A percentile compares a stretch with the other conserved stretches of the same genome.
These are phyloP conservation scores for Bathynomus jamesi DNA, from an alignment of 1,140 invertebrate species.

Conservation along the genomic window DNA sequence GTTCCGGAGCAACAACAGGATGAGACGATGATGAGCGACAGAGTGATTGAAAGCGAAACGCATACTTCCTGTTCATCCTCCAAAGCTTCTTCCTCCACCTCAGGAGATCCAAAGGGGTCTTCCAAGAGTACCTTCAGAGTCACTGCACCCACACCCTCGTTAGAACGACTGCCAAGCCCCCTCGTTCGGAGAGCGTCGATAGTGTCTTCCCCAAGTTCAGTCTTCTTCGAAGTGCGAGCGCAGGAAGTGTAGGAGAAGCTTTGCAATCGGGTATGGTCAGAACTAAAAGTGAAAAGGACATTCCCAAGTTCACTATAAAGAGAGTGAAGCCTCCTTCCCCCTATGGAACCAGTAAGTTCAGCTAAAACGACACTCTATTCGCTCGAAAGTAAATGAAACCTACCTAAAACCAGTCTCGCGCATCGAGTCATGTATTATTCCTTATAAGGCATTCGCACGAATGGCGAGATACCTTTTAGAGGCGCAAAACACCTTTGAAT, in stretches of 20 bases:
- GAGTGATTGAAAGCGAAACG: constrained; percentile 16
- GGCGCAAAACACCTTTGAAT: too few species aligned
- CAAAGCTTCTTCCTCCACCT: constrained; percentile 11
- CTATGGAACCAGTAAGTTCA: background rate
- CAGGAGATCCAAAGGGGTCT: background rate
- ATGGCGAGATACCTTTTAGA: too few species aligned
- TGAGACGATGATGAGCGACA: constrained; percentile 11
- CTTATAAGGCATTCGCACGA: too few species aligned
- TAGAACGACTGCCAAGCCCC: constrained; percentile 21
- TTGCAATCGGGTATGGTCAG: constrained; percentile 13
- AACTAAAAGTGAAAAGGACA: constrained; percentile 31
- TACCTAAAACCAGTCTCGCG: too few species aligned
- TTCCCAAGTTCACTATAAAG: constrained; percentile 36
- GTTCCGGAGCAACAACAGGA: constrained; percentile 9
- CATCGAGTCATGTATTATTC: too few species aligned
- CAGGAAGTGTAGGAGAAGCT: constrained; percentile 26
- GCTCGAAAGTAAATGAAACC: too few species aligned
- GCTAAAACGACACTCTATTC: too few species aligned
- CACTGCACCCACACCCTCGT: constrained; percentile 9
- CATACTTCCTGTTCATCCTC: constrained; percentile 14
- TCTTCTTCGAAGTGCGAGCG: constrained; percentile 34
- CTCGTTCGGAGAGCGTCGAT: constrained; percentile 17
- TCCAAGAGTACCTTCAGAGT: constrained; percentile 4
- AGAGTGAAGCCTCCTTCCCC: constrained; percentile 19
- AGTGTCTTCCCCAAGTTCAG: constrained; percentile 27